phyloP scores from a whole-genome alignment of 2,797 vertebrate species.

The Mus minutoides region DNA sequence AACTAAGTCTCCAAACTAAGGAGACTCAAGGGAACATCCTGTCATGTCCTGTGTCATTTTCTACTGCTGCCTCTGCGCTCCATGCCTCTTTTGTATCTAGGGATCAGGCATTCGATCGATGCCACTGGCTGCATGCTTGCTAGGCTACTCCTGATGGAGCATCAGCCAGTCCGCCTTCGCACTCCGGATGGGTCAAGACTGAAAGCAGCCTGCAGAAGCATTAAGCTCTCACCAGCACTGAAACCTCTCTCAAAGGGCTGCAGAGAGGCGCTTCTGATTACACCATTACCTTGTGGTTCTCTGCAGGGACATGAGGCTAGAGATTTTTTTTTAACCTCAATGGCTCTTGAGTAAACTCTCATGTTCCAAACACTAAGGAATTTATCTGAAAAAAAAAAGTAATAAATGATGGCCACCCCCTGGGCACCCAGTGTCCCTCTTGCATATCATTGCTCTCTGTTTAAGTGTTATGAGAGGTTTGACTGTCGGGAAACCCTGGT shows the following conservation, averaged over 20 bases:
- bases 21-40: not conserved
- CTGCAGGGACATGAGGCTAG: not conserved
- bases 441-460: not conserved
- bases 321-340: constrained; percentile 22
- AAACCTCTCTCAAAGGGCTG: not conserved
- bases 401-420: not conserved
- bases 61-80: not conserved
- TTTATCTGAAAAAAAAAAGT: not conserved
- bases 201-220: not conserved
- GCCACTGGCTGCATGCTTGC: not conserved
- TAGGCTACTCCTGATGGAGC: not conserved
- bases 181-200: not conserved
- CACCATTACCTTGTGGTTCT: not conserved
- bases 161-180: not conserved
- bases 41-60: not conserved
- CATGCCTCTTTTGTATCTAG: not conserved
- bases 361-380: not conserved
- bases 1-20: not conserved
- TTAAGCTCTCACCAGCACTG: not conserved
- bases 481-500: not conserved
- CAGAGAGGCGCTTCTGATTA: not conserved
- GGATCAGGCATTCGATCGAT: not conserved
- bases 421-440: not conserved
- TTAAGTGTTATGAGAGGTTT: not conserved
- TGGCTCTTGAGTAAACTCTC: not conserved